These are phyloP conservation scores for Sinocyclocheilus maitianheensis DNA, from an alignment of 2,113 vertebrate species.

Conservation along the genomic window DNA sequence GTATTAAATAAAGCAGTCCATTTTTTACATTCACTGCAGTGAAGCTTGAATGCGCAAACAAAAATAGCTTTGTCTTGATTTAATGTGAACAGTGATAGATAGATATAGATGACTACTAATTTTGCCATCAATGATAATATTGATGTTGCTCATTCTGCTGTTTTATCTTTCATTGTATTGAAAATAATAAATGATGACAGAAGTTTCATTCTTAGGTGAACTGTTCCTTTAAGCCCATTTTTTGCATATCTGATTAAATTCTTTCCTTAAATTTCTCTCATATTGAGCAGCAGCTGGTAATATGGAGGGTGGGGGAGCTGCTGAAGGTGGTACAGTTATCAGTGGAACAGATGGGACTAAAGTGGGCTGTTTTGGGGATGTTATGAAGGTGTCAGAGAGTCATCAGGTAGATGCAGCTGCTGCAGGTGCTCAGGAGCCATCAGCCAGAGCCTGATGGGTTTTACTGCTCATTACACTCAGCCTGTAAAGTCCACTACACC, in stretches of 20 bases:
- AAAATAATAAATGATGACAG: no score
- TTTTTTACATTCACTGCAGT: neutral
- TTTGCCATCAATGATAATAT: no score
- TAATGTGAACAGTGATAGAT: neutral
- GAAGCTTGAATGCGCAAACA: neutral
- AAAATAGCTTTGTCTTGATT: conserved; percentile 32
- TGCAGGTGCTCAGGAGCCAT: conserved; percentile 61
- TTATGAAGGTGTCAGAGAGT: conserved; percentile 39
- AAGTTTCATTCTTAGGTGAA: neutral
- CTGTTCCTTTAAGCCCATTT: neutral
- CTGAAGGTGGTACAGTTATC: conserved; percentile 13
- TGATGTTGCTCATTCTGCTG: no score
- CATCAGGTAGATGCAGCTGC: conserved; percentile 59
- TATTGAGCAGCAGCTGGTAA: conserved; percentile 5
- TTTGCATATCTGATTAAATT: neutral
- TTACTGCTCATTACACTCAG: conserved; percentile 62
- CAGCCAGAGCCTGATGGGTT: conserved; percentile 48
- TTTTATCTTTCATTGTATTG: no score
- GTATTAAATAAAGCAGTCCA: neutral
- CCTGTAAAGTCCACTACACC: conserved; percentile 39
- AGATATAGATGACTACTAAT: no score
- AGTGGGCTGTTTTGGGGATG: conserved; percentile 46
- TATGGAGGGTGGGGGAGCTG: neutral
- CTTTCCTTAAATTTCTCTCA: conserved; percentile 12
- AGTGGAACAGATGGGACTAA: conserved; percentile 62